Evolutionary conservation across 2,113 vertebrate genomes (phyloP).

Genomic region (Artemisiospiza belli): DNA sequence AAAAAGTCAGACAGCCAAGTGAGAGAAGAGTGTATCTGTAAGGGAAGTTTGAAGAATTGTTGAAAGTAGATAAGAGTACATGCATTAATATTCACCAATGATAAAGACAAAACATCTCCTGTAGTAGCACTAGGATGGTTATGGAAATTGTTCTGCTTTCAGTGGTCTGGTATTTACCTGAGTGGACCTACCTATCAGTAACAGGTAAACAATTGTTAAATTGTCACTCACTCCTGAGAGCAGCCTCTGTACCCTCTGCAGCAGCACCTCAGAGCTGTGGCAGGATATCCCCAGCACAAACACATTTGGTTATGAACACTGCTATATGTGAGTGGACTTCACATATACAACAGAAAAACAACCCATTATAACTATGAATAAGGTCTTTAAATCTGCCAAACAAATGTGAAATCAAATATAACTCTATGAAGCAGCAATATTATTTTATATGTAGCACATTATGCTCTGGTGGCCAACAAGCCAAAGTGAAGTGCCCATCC

Average conservation of each 20-base stretch:
- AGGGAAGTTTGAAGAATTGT: neutral
- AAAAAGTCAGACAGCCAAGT: neutral
- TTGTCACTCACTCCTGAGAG: neutral
- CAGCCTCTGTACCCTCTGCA: neutral
- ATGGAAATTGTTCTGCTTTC: neutral
- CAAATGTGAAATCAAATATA: neutral
- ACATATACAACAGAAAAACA: neutral
- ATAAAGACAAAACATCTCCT: neutral
- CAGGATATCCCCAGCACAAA: neutral
- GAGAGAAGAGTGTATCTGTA: neutral
- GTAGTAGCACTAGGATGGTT: neutral
- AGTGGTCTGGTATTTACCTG: neutral
- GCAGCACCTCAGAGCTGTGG: neutral
- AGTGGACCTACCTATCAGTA: neutral
- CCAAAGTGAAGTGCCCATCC: neutral
- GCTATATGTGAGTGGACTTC: neutral
- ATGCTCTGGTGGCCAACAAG: neutral
- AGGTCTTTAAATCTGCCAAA: neutral
- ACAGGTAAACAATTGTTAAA: neutral
- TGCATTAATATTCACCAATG: neutral
- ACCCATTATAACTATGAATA: neutral
- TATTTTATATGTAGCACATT: neutral
- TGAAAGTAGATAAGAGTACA: neutral
- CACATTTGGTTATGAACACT: neutral
- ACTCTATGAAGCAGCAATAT: neutral